Base-by-base conservation (phyloP, 2,113 vertebrate species). In the Sander lucioperca region DNA sequence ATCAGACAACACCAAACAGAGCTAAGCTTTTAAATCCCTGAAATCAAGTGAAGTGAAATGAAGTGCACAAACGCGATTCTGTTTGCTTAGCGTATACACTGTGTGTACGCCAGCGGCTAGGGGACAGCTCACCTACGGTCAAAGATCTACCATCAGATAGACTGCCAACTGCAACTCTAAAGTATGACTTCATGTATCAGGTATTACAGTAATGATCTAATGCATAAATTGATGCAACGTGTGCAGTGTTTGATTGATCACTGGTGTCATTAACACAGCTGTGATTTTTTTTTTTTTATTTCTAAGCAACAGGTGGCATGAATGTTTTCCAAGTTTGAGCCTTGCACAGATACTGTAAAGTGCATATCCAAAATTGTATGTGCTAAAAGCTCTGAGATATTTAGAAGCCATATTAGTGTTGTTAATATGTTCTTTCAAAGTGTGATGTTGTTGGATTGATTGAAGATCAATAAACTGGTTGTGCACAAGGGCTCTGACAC, bases 21-120 rank as follows among this genome's bases (percentile, higher is more conserved):
- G 92, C 83, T 92, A 90, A 92, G 90, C 92, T 89, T 92, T 89
- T 88, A 93, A 93, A 93, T 88, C 88, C 92, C 84, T 36, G 84
- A 88, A 90, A 89, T 93, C 91, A 91, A n/a, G n/a, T n/a, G n/a
- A n/a, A n/a, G n/a, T n/a, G n/a, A n/a, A n/a, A n/a, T n/a, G n/a
- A 90, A 89, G 91, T 91, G 91, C 89, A 91, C 92, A 92, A 90
- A 90, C 86, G 92, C 62, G 14, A 86, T 88, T 89, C 87, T 93
- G 90, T 92, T 93, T 93, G 91, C 83, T 91, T 92, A 84, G 88
- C 59, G 70, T 84, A 43, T 67, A 47, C 74, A 82, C 63, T 81
- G 88, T 87, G 75, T 91, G 86, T 82, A 65, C 62, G 58, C 54
- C 83, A 67, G 74, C 62, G 54, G 88, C 79, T 77, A 57, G 81